A percentile compares a stretch with the other conserved stretches of the same genome.
Evolutionary conservation across 2,888 invertebrate species (phyloP).

Genomic region (Mythimna albipuncta): DNA sequence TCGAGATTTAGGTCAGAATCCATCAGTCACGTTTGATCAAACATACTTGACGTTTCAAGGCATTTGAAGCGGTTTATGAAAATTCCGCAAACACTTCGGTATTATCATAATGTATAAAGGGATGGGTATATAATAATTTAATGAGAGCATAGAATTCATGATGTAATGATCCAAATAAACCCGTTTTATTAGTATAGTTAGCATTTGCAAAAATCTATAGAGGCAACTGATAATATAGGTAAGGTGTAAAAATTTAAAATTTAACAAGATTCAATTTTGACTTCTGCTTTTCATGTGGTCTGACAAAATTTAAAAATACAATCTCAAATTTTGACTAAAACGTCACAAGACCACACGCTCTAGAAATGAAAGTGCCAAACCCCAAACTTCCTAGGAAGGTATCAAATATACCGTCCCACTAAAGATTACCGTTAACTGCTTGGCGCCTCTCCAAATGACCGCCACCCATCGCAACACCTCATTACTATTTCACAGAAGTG

Average conservation of each 20-base stretch:
- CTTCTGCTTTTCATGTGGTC: too few species aligned
- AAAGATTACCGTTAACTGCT: conserved; percentile 14
- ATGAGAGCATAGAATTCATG: neutral
- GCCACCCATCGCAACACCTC: conserved; percentile 22
- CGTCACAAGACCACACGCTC: too few species aligned
- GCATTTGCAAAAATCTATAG: neutral
- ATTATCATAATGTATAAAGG: conserved; percentile 3
- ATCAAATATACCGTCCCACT: conserved; percentile 1
- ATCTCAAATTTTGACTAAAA: too few species aligned
- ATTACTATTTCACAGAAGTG: conserved; percentile 49
- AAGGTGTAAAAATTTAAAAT: too few species aligned
- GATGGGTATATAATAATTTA: neutral
- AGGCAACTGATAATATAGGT: too few species aligned
- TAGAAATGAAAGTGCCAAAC: neutral
- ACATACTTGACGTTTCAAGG: conserved; percentile 66
- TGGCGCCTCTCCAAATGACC: conserved; percentile 30
- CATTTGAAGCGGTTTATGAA: conserved; percentile 38
- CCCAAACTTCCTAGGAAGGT: neutral
- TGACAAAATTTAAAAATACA: too few species aligned
- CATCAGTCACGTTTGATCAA: conserved; percentile 67
- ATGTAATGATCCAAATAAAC: too few species aligned
- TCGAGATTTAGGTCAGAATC: conserved; percentile 59
- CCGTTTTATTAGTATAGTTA: too few species aligned
- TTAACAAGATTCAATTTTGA: too few species aligned
- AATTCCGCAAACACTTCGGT: conserved; percentile 46